Base-by-base conservation (phyloP, 2,888 invertebrate genomes). In the Megalurothrips usitatus region DNA sequence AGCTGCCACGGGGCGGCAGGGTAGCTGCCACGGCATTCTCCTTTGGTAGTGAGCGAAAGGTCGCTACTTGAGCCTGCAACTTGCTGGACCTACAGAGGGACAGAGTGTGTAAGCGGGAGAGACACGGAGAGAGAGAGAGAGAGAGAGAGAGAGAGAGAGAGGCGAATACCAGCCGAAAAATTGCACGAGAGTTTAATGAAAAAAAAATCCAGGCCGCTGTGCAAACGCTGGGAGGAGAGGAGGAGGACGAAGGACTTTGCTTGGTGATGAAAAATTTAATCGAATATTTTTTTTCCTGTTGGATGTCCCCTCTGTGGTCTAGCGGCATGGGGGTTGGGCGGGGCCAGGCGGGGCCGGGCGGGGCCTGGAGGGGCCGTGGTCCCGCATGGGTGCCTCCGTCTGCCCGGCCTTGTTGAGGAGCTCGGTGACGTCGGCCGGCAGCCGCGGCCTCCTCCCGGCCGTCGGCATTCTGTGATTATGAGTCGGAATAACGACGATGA, bases 241-340 rank as follows among this genome's bases (percentile, higher is more conserved):
- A n/a, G 19, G 4, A n/a, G 58, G 68, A n/a, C 58, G 68, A 75
- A 23, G 68, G 68, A 26, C 68, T 26, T n/a, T 52, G 68, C 68
- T n/a, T 23, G 26, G 26, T 75, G 68, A 75, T 75, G 68, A 75
- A 75, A 75, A 75, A 75, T 75, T 23, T 75, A 75, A 75, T 75
- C 23, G 68, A 75, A 23, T 75, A 23, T 26, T 75, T 75, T 75
- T 75, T 68, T 68, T 68, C 3, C 3, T 52, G 34, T 6, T 43
- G 34, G 34, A 43, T 43, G 34, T 43, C 34, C 34, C 34, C 34
- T 43, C 34, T 43, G 34, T 43, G 34, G 34, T 43, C 34, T 43
- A 43, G 34, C 34, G 34, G 34, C 34, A 43, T n/a, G n/a, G n/a
- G n/a, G n/a, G n/a, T n/a, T n/a, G n/a, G n/a, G n/a, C n/a, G n/a